Conservation (phyloP, 2,113 vertebrate genomes). For the Plestiodon gilberti region DNA sequence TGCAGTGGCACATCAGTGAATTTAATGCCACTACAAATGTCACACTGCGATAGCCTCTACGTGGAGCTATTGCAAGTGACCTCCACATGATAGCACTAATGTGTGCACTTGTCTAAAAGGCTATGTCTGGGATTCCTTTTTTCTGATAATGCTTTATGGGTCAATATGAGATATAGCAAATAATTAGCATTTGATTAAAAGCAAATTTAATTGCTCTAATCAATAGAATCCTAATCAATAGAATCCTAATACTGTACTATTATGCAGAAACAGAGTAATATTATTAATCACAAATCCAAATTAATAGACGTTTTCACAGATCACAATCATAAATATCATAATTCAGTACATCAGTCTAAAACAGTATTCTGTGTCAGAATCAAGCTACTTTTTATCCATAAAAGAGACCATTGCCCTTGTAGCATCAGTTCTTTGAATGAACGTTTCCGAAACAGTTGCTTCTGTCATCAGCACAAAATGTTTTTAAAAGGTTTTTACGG, state of each 20-base stretch:
- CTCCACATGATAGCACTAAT: neutral
- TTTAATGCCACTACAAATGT: neutral
- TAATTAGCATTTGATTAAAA: constrained; percentile 24
- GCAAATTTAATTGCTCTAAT: neutral
- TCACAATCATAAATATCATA: neutral
- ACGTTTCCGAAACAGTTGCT: neutral
- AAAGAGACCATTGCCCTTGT: neutral
- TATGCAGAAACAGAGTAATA: neutral
- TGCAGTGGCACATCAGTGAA: neutral
- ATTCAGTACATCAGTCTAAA: neutral
- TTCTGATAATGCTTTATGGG: neutral
- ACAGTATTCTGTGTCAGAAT: neutral
- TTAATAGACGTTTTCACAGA: neutral
- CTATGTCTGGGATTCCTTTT: neutral
- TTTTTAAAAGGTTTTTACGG: neutral
- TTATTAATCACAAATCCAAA: neutral
- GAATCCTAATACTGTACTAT: neutral
- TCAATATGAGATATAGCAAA: neutral
- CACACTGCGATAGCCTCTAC: neutral
- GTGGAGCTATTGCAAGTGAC: neutral
- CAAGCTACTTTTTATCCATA: neutral
- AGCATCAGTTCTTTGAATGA: neutral
- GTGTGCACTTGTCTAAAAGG: neutral
- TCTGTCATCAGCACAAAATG: neutral
- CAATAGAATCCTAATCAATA: neutral